Evolutionary conservation across 2,888 invertebrate species (phyloP).

Genomic region (Eupithecia exiguata): DNA sequence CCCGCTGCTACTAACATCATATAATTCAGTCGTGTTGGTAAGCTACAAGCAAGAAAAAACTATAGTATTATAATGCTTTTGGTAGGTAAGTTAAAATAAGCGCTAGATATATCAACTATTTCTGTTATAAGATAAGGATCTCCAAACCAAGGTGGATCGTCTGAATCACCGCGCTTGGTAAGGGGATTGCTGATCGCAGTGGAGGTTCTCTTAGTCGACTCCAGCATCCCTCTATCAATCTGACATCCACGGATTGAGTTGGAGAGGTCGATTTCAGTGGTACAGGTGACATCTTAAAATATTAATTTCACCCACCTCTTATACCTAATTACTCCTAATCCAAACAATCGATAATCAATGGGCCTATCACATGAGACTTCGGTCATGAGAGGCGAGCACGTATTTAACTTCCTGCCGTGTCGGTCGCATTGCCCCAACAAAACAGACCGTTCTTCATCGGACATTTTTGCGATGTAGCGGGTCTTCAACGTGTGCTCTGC

Average conservation of each 20-base stretch:
- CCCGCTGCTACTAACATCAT: slow-evolving; percentile 81
- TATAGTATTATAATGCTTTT: neutral
- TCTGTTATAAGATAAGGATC: no score
- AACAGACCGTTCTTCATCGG: slow-evolving; percentile 79
- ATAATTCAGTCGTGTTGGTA: slow-evolving; percentile 73
- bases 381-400: slow-evolving; percentile 83
- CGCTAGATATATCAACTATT: no score
- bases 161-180: no score
- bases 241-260: no score
- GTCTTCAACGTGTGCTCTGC: slow-evolving; percentile 77
- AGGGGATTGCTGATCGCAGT: no score
- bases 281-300: no score
- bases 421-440: slow-evolving; percentile 81
- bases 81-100: neutral
- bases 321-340: slow-evolving; percentile 77
- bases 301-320: slow-evolving; percentile 55
- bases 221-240: no score
- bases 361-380: slow-evolving; percentile 82
- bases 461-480: slow-evolving; percentile 66
- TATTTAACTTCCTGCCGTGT: slow-evolving; percentile 82
- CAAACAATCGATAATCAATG: slow-evolving; percentile 84
- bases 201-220: no score
- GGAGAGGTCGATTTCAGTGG: neutral
- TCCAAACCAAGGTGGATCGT: no score
- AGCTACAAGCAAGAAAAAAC: slow-evolving; percentile 42